phyloP scores from a whole-genome alignment of 2,113 vertebrate genomes.

The Channa argus region DNA sequence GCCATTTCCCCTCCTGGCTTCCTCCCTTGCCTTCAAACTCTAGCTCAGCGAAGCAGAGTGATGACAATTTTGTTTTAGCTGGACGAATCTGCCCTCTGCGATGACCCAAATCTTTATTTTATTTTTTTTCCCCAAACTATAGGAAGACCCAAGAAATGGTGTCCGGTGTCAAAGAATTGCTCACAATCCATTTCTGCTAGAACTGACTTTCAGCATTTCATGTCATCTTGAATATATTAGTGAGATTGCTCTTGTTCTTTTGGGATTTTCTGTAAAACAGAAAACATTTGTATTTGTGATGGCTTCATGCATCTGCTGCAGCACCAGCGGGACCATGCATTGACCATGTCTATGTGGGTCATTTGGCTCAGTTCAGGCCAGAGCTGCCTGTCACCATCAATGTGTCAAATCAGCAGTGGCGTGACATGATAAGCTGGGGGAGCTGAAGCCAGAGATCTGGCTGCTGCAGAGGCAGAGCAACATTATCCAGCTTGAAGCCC shows the following conservation, averaged over 20 bases:
- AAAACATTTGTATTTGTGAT: background rate
- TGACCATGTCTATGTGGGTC: slow-evolving; percentile 57
- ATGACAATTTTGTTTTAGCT: slow-evolving; percentile 74
- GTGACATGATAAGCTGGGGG: slow-evolving; percentile 25
- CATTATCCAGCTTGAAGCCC: slow-evolving; percentile 1
- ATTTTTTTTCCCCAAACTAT: slow-evolving; percentile 22
- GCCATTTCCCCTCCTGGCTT: slow-evolving; percentile 68
- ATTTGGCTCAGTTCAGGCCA: slow-evolving; percentile 47
- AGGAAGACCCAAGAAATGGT: slow-evolving; percentile 39
- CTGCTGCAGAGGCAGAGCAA: background rate
- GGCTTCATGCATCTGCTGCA: background rate
- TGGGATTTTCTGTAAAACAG: slow-evolving; percentile 25
- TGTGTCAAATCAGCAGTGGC: slow-evolving; percentile 64
- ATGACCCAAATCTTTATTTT: slow-evolving; percentile 75
- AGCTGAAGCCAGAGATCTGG: slow-evolving; percentile 20
- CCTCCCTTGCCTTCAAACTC: slow-evolving; percentile 66
- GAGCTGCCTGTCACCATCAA: slow-evolving; percentile 58
- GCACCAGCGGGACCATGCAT: background rate
- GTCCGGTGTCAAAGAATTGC: slow-evolving; percentile 46
- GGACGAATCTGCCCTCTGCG: slow-evolving; percentile 70
- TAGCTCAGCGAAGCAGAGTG: slow-evolving; percentile 65
- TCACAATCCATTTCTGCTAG: slow-evolving; percentile 43
- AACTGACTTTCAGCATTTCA: slow-evolving; percentile 35
- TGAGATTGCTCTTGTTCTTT: slow-evolving; percentile 12
- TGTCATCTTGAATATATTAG: slow-evolving; percentile 20